Evolutionary conservation across 2,888 invertebrate genomes (phyloP).

Genomic region (Dasypolia templi): DNA sequence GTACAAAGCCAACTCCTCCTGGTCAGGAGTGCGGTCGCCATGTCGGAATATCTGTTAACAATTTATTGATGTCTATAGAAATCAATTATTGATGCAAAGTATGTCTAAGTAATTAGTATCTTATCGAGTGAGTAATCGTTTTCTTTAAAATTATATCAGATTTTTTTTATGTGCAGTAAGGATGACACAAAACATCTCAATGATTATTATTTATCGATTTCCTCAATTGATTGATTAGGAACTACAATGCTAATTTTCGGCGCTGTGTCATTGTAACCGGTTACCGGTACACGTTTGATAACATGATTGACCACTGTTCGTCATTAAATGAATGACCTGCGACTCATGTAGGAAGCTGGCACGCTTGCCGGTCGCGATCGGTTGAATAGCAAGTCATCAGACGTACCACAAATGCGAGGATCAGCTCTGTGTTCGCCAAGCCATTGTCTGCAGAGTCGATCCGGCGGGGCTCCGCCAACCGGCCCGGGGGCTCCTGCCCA

Average conservation of each 20-base stretch:
- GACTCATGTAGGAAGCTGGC: constrained; percentile 67
- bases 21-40: constrained; percentile 93
- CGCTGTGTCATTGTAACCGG: constrained; percentile 22
- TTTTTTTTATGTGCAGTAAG: not conserved
- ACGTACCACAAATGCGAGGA: constrained; percentile 85
- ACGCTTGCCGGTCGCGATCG: constrained; percentile 67
- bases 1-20: constrained; percentile 87
- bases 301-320: constrained; percentile 47
- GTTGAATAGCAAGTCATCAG: constrained; percentile 66
- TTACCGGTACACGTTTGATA: constrained; percentile 26
- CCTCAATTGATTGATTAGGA: constrained; percentile 5
- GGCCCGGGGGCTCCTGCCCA: constrained; percentile 69
- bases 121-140: not conserved
- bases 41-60: constrained; percentile 91
- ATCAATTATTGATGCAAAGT: not conserved
- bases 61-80: constrained; percentile 24
- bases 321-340: constrained; percentile 65
- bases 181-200: not conserved
- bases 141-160: not conserved
- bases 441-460: constrained; percentile 67
- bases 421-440: constrained; percentile 76
- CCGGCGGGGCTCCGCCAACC: constrained; percentile 68
- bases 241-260: constrained; percentile 18
- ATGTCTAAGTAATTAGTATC: not conserved
- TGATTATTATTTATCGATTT: constrained; percentile 16